A percentile compares a stretch with the other conserved stretches of the same genome.
These are phyloP conservation scores for Drosophila mettleri DNA, from an alignment of 2,888 invertebrate species.

Conservation along the genomic window DNA sequence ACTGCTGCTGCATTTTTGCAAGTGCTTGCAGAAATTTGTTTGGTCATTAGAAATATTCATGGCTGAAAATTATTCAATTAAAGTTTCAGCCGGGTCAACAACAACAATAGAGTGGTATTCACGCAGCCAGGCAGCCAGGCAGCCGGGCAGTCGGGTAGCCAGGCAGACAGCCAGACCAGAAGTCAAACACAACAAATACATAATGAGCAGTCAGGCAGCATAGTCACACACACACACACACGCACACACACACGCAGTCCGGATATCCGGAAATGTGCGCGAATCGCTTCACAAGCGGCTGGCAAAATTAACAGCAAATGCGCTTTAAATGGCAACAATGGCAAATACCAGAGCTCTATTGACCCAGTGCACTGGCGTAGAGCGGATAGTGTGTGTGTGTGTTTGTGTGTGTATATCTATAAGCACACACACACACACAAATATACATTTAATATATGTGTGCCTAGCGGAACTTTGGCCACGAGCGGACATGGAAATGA, in stretches of 20 bases:
- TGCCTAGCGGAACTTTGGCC: conserved; percentile 48
- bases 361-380: conserved; percentile 66
- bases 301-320: conserved; percentile 80
- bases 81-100: conserved; percentile 58
- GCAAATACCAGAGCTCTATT: conserved; percentile 72
- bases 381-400: conserved; percentile 32
- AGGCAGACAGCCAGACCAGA: conserved; percentile 44
- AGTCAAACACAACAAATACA: conserved; percentile 72
- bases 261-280: conserved; percentile 77
- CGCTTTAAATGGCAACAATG: conserved; percentile 78
- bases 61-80: conserved; percentile 79
- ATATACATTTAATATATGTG: conserved; percentile 1
- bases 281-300: conserved; percentile 69
- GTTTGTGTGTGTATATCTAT: neutral
- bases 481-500: conserved; percentile 60
- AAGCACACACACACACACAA: neutral
- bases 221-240: conserved; percentile 28
- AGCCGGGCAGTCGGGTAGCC: conserved; percentile 52
- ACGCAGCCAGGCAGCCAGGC: conserved; percentile 5
- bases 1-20: conserved; percentile 56
- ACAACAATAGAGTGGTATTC: conserved; percentile 18
- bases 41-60: conserved; percentile 81
- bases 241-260: conserved; percentile 15
- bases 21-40: conserved; percentile 76
- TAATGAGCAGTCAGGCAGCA: conserved; percentile 73